Evolutionary conservation across 2,797 vertebrate genomes (phyloP).

Genomic region (Spinus olivaceus): DNA sequence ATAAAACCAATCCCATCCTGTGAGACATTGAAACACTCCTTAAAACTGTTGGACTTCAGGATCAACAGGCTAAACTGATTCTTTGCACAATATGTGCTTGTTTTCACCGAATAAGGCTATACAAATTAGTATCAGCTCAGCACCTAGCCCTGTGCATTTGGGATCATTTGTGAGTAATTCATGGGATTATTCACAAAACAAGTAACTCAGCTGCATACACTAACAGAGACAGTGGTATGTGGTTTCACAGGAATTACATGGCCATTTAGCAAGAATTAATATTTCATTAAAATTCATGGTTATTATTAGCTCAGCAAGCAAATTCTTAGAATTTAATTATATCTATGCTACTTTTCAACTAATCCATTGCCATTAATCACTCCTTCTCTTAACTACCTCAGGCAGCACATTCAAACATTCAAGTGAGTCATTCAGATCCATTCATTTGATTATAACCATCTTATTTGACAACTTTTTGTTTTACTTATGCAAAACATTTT

Average conservation of each 20-base stretch:
- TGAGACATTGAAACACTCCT: background rate
- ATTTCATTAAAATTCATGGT: slow-evolving; percentile 22
- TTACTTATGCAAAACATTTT: slow-evolving; percentile 22
- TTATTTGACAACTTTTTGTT: slow-evolving; percentile 33
- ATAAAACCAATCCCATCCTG: background rate
- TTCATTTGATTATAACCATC: slow-evolving; percentile 17
- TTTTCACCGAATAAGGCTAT: background rate
- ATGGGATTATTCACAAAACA: background rate
- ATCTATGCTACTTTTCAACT: background rate
- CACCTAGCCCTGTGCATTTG: background rate
- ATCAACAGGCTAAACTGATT: background rate
- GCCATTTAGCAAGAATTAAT: slow-evolving; percentile 17
- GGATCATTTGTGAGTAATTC: background rate
- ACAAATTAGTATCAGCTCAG: background rate
- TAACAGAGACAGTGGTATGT: background rate
- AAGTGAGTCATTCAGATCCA: slow-evolving; percentile 23
- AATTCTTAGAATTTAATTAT: slow-evolving; percentile 15
- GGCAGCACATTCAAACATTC: background rate
- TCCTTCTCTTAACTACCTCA: background rate
- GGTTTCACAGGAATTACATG: background rate
- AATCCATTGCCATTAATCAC: slow-evolving; percentile 5
- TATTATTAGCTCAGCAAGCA: slow-evolving; percentile 26
- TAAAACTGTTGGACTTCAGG: background rate
- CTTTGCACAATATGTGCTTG: background rate
- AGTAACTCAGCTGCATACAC: background rate